Evolutionary conservation across 2,797 vertebrate genomes (phyloP).

Genomic region (Enteromius afrohamiltoni): DNA sequence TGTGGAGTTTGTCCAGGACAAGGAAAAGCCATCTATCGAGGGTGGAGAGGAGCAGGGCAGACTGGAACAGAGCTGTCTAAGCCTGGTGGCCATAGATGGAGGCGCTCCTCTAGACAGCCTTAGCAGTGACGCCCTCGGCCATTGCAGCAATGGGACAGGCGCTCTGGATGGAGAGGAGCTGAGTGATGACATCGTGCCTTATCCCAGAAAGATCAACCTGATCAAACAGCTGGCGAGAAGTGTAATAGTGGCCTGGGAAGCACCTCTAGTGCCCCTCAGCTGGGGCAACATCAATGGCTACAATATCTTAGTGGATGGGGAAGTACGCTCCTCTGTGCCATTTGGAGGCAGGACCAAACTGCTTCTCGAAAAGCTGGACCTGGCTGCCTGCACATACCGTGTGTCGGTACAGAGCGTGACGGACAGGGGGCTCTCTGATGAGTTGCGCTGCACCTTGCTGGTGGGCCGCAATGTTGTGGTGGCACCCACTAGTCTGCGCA

Average conservation of each 20-base stretch:
- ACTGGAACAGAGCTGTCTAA: constrained; percentile 74
- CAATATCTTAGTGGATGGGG: constrained; percentile 90
- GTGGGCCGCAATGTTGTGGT: constrained; percentile 93
- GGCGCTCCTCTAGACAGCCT: constrained; percentile 71
- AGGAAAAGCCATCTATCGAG: constrained; percentile 80
- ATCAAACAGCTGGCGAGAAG: constrained; percentile 98
- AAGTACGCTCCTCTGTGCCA: constrained; percentile 83
- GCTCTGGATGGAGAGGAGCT: constrained; percentile 83
- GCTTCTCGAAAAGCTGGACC: constrained; percentile 93
- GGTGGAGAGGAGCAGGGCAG: constrained; percentile 82
- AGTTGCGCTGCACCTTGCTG: constrained; percentile 91
- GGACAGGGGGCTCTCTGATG: constrained; percentile 87
- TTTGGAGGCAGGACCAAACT: constrained; percentile 87
- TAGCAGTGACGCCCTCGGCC: constrained; percentile 70
- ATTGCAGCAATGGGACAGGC: constrained; percentile 84
- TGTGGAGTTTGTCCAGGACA: constrained; percentile 97
- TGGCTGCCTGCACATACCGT: constrained; percentile 86
- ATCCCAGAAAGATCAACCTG: constrained; percentile 93
- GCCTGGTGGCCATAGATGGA: constrained; percentile 73
- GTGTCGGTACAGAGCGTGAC: constrained; percentile 90
- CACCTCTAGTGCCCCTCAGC: constrained; percentile 85
- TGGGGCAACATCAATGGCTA: constrained; percentile 92
- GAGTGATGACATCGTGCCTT: constrained; percentile 95
- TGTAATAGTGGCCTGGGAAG: constrained; percentile 97
- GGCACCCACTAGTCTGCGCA: constrained; percentile 89